Percentiles rank a stretch among this genome's conserved stretches.
Conservation (phyloP, 2,797 vertebrate species). For the Ispidina picta region DNA sequence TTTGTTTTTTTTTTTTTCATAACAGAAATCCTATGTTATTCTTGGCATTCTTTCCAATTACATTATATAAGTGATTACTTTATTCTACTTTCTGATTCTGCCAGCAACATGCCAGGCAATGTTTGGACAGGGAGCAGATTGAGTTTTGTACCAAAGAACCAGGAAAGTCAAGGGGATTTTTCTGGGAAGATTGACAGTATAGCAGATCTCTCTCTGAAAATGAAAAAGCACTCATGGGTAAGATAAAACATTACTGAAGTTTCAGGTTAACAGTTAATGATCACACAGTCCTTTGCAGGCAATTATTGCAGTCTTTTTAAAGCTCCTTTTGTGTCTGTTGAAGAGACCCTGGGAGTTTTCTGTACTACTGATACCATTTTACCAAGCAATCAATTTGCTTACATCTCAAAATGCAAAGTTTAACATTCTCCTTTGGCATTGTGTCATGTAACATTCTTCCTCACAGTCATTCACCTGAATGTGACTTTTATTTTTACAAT, state of each 20-base stretch:
- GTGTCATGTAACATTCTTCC: not conserved
- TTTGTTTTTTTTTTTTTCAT: not conserved
- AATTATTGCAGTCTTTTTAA: slow-evolving; percentile 52
- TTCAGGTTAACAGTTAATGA: slow-evolving; percentile 68
- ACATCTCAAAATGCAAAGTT: slow-evolving; percentile 23
- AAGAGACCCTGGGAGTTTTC: not conserved
- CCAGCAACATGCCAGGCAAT: not conserved
- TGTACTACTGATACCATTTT: not conserved
- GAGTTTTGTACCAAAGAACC: not conserved
- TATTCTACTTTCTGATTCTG: not conserved
- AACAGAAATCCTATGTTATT: not conserved
- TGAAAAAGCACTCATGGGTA: slow-evolving; percentile 31
- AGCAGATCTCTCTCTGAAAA: not conserved
- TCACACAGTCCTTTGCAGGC: slow-evolving; percentile 23
- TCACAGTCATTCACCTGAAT: not conserved
- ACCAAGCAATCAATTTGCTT: slow-evolving; percentile 10
- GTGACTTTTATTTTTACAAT: not conserved
- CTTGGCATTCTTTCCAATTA: not conserved
- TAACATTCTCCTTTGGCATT: not conserved
- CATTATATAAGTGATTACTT: not conserved
- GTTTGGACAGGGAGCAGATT: not conserved
- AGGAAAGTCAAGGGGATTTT: not conserved
- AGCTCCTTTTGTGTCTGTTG: not conserved
- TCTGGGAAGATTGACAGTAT: not conserved
- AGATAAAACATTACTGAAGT: slow-evolving; percentile 56